A percentile compares a stretch with the other conserved stretches of the same genome.
Evolutionary conservation across 2,113 vertebrate species (phyloP).

Genomic region (Dromaius novaehollandiae): DNA sequence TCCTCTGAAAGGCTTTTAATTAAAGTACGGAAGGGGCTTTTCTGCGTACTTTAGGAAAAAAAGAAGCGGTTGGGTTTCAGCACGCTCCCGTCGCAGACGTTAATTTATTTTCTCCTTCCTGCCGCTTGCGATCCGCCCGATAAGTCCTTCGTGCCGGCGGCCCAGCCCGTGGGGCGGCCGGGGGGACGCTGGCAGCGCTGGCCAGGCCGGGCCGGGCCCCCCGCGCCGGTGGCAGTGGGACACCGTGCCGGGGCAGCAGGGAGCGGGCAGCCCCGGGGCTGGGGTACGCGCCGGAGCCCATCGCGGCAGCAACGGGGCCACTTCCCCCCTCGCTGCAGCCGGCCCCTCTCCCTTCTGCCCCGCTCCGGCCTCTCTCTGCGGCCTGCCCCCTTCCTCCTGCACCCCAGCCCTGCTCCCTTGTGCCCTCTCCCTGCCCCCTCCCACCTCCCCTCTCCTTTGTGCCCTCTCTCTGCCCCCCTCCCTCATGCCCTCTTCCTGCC

Average conservation of each 20-base stretch:
- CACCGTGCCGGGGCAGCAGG: too few relatives aligned
- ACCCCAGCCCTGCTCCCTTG: too few relatives aligned
- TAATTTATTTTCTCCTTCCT: constrained; percentile 26
- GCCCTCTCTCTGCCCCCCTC: not conserved
- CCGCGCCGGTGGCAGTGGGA: too few relatives aligned
- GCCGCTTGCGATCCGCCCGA: not conserved
- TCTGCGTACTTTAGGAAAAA: not conserved
- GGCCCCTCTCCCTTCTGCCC: too few relatives aligned
- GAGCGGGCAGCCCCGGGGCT: too few relatives aligned
- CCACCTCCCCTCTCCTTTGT: too few relatives aligned
- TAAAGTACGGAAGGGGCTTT: constrained; percentile 61
- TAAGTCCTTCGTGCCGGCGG: not conserved
- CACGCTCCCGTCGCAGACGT: not conserved
- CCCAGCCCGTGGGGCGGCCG: not conserved
- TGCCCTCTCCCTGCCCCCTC: too few relatives aligned
- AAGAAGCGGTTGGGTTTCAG: not conserved
- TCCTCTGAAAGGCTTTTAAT: constrained; percentile 66
- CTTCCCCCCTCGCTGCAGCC: not conserved
- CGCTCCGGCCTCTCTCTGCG: too few relatives aligned
- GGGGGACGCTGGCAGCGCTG: too few relatives aligned
- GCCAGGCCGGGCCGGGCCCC: too few relatives aligned
- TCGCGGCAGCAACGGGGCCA: not conserved
- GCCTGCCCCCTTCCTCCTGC: too few relatives aligned
- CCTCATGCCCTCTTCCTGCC: too few relatives aligned
- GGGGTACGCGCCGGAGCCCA: not conserved